Conservation (phyloP, 2,113 vertebrate species). For the Crypturellus undulatus region DNA sequence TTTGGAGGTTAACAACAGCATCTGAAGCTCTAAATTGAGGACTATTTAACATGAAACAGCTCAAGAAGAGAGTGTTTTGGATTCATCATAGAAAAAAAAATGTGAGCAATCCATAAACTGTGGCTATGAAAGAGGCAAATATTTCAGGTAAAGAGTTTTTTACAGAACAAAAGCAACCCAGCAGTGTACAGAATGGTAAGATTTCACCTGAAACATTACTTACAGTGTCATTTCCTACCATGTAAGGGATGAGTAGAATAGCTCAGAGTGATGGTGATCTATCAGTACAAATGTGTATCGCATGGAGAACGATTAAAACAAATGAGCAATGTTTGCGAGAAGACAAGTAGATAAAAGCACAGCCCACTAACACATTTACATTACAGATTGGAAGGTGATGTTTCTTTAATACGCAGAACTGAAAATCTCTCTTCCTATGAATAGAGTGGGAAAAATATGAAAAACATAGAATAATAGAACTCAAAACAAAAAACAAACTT, state of each 20-base stretch:
- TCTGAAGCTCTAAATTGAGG: background rate
- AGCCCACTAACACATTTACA: background rate
- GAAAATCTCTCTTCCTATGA: background rate
- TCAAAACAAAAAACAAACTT: background rate
- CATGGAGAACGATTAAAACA: background rate
- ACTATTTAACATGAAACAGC: background rate
- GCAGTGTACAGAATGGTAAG: background rate
- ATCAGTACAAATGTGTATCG: background rate
- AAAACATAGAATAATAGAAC: background rate
- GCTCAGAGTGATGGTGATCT: background rate
- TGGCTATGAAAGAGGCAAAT: background rate
- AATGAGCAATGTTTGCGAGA: background rate
- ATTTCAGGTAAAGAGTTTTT: background rate
- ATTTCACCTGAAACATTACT: background rate
- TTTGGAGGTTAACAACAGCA: background rate
- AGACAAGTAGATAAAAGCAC: background rate
- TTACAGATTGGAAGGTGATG: background rate
- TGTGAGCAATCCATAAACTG: background rate
- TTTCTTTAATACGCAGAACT: background rate
- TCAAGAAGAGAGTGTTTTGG: background rate
- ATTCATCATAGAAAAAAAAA: fast-evolving
- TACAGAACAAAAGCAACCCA: background rate
- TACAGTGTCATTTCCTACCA: background rate
- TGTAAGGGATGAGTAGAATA: fast-evolving
- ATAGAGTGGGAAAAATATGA: background rate